Base-by-base conservation (phyloP, 2,888 invertebrate genomes). In the Sthenelais limicola region DNA sequence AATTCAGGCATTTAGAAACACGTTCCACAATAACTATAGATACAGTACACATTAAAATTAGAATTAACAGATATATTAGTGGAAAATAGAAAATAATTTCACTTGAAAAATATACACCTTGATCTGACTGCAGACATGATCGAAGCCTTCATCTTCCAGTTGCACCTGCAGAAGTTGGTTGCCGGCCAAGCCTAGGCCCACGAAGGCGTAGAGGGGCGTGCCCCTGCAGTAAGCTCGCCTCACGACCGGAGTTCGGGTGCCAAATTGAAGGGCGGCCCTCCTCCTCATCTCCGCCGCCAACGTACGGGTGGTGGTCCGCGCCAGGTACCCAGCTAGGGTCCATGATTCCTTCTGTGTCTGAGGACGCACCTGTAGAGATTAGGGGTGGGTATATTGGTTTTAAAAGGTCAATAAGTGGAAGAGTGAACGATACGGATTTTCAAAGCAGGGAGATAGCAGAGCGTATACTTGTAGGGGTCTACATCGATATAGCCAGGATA, bases 151-250 rank as follows among this genome's bases (percentile, higher is more conserved):
- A 43, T 38, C 62, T 24, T 62, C 38, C 24, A 35, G 24, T 24
- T 38, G 24, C 33, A n/a, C 18, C 24, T 24, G 3, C 30, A 24
- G 4, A 7, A 51, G 26, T 24, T 52, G 51, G 21, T 18, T 5
- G 4, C 68, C 68, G 35, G 51, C 54, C 26, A 54, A 21, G 21
- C 70, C 70, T 12, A 70, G 38, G 2, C 70, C 70, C 12, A 70
- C 54, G 43, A 70, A 54, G 43, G 70, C 70, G 35, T 38, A 54
- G 24, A 70, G 54, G 18, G 70, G 54, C n/a, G 33, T 48, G 5
- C 18, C 48, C n/a, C 28, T 21, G 3, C 32, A 18, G 51, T 48
- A 48, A 24, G 49, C 68, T 18, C 56, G 56, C n/a, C 49, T 35
- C 12, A 70, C 26, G 12, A 30, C 43, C 18, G 70, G 54, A 5